phyloP scores from a whole-genome alignment of 2,888 invertebrate genomes.

The Tribolium freemani region DNA sequence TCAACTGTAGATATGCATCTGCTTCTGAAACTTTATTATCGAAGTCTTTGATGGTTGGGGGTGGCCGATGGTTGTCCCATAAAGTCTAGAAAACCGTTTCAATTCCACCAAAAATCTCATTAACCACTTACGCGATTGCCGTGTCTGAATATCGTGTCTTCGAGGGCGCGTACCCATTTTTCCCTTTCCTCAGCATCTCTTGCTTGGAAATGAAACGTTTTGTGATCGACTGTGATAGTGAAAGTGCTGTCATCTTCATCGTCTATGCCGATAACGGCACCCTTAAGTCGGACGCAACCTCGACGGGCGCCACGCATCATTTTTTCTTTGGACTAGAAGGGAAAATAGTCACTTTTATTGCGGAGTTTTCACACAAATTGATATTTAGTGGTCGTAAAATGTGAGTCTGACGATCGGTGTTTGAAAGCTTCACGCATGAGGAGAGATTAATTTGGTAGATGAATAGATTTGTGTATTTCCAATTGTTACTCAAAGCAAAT shows the following conservation, averaged over 20 bases:
- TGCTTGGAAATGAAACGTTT: slow-evolving; percentile 99
- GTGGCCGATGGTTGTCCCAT: slow-evolving; percentile 73
- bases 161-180: slow-evolving; percentile 95
- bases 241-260: slow-evolving; percentile 99
- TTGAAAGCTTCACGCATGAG: not conserved
- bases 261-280: slow-evolving; percentile 98
- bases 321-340: slow-evolving; percentile 92
- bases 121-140: slow-evolving; percentile 72
- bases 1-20: slow-evolving; percentile 94
- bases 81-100: slow-evolving; percentile 47
- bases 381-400: not conserved
- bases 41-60: slow-evolving; percentile 78
- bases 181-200: slow-evolving; percentile 95
- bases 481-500: not conserved
- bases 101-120: not conserved
- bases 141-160: slow-evolving; percentile 93
- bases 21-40: slow-evolving; percentile 95
- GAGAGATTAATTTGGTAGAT: not conserved
- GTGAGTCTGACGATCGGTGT: not conserved
- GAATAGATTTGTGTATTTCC: not conserved
- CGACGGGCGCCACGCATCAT: slow-evolving; percentile 97
- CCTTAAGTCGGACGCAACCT: slow-evolving; percentile 97
- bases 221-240: slow-evolving; percentile 98
- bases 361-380: not conserved
- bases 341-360: not conserved